Evolutionary conservation across 2,888 invertebrate species (phyloP), one percentile per base, ranked within the genome.

Genomic region (Nesidiocoris tenuis): DNA sequence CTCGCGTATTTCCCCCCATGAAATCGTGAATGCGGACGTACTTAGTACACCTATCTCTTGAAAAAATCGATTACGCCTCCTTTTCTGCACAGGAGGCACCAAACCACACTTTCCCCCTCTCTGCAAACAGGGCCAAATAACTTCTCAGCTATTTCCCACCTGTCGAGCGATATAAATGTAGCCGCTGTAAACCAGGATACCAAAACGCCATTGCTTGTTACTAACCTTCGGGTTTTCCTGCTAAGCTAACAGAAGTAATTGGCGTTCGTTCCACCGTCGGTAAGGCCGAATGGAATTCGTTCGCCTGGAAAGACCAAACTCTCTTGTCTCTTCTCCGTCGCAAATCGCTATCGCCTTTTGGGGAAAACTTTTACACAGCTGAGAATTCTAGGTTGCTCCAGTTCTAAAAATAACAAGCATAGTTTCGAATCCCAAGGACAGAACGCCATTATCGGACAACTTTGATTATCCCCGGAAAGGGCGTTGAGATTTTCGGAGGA

Each of bases 361-460:
- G 39, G 12, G 39, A 39, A 39, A 39, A 39, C 39, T 39, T 39
- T 39, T 7, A 3, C 5, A 39, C 3, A 39, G 39, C n/a, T n/a
- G 39, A 39, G 12, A 39, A 39, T 3, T 39, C 39, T 39, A 39
- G 39, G 39, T 39, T 12, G 39, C 39, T 39, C 23, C 22, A 12
- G 63, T 67, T 16, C 61, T 24, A 70, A 59, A 70, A 70, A 70
- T 70, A 70, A 70, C 70, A 70, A 70, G 25, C 24, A 70, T 56
- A 68, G 56, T 68, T 68, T 59, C 57, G 24, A 22, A 55, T 55
- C 23, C 65, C 55, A 18, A 18, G 57, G 7, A 21, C 59, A 59
- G 59, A 39, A 39, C 39, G 39, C 56, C 24, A 70, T 70, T 70
- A 70, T 61, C 59, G 70, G 19, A 70, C 59, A 70, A 70, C 70